A percentile compares a stretch with the other conserved stretches of the same genome.
Conservation (phyloP, 2,797 vertebrate species). For the Crocodylus rhombifer region DNA sequence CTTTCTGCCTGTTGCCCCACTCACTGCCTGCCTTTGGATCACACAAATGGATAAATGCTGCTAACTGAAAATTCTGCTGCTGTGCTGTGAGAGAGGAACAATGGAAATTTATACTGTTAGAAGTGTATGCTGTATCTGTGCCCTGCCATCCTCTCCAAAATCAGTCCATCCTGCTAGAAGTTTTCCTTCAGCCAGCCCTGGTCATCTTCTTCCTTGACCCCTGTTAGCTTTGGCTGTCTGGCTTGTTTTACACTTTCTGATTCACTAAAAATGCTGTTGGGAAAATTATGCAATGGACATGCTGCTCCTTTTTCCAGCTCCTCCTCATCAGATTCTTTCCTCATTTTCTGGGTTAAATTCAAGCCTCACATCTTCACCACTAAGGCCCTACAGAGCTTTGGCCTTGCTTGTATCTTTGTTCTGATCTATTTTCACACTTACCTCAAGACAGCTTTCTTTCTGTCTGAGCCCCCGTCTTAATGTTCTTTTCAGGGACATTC, state of each 20-base stretch:
- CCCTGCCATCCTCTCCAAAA: background rate
- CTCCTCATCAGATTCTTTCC: too few species aligned
- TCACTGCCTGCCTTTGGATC: background rate
- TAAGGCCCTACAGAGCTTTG: background rate
- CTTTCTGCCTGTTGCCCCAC: background rate
- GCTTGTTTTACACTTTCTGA: rapidly evolving
- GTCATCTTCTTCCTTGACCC: background rate
- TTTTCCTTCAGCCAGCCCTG: background rate
- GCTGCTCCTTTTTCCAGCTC: too few species aligned
- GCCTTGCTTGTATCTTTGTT: background rate
- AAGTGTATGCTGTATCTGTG: background rate
- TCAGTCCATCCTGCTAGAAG: background rate
- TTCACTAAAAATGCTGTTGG: background rate
- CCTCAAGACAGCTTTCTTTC: background rate
- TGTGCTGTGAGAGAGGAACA: background rate
- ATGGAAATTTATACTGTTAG: background rate
- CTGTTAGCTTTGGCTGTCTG: background rate
- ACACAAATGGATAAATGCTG: rapidly evolving
- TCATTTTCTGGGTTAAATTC: too few species aligned
- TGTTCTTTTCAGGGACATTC: too few species aligned
- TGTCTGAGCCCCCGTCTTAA: too few species aligned
- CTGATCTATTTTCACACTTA: background rate
- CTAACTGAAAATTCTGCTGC: background rate
- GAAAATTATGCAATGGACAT: background rate
- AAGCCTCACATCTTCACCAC: background rate